phyloP scores from a whole-genome alignment of 2,797 vertebrate genomes.

The Bryconaethiops microstoma region DNA sequence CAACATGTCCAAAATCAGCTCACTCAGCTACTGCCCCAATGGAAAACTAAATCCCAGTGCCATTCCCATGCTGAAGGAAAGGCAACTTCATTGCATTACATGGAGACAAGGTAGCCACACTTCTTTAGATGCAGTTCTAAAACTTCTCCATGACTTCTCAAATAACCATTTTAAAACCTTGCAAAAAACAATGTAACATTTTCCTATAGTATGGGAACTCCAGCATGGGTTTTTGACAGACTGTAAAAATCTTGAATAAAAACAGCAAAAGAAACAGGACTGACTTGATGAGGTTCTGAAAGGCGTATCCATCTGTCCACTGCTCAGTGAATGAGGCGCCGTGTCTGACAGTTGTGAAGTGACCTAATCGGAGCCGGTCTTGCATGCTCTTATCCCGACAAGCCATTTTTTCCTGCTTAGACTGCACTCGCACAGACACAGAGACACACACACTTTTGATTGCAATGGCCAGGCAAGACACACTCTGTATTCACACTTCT shows the following conservation, averaged over 20 bases:
- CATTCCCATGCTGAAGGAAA: too few species aligned
- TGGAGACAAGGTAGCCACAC: too few species aligned
- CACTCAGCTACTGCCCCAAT: too few species aligned
- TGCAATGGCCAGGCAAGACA: too few species aligned
- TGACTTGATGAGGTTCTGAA: slow-evolving; percentile 89
- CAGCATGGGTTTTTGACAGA: too few species aligned
- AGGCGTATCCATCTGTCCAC: slow-evolving; percentile 89
- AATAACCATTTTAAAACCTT: too few species aligned
- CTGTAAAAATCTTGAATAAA: background rate
- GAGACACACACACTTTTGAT: background rate
- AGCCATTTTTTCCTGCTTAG: slow-evolving; percentile 88
- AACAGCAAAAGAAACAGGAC: background rate
- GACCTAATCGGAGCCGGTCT: slow-evolving; percentile 83
- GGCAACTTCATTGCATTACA: too few species aligned
- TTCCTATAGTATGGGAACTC: too few species aligned
- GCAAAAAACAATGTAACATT: too few species aligned
- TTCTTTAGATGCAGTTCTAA: too few species aligned
- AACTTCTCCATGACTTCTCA: too few species aligned
- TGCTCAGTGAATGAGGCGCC: slow-evolving; percentile 88
- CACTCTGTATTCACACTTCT: background rate
- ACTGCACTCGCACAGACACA: slow-evolving; percentile 66
- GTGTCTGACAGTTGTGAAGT: slow-evolving; percentile 86
- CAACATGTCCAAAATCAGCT: background rate
- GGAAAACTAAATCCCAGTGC: too few species aligned
- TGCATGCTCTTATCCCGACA: slow-evolving; percentile 90